Conservation (phyloP, 1,140 invertebrate genomes). For the Pectinophora gossypiella region DNA sequence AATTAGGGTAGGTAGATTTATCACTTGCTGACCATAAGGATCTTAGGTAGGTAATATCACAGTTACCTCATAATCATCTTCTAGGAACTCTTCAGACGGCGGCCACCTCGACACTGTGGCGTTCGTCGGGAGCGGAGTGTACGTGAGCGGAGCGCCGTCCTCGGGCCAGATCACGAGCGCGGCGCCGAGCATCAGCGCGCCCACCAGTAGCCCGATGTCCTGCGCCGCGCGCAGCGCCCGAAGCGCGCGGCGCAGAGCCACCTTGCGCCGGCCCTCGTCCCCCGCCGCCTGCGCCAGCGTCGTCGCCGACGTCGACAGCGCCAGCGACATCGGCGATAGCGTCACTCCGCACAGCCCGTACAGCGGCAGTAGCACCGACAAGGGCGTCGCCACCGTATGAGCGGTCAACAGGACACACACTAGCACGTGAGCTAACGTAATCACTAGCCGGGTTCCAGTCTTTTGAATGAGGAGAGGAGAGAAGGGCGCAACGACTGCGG, state of each 20-base stretch:
- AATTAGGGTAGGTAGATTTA: too few species aligned
- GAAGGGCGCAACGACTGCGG: conserved; percentile 78
- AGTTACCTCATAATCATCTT: conserved; percentile 60
- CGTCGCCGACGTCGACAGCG: conserved; percentile 73
- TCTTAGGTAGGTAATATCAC: not conserved
- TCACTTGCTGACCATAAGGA: not conserved
- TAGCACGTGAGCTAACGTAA: conserved; percentile 38
- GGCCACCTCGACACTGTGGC: conserved; percentile 40
- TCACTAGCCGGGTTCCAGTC: conserved; percentile 43
- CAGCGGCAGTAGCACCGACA: conserved; percentile 71
- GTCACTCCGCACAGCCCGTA: conserved; percentile 79
- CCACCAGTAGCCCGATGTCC: conserved; percentile 76
- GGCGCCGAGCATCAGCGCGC: conserved; percentile 52
- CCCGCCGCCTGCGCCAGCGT: conserved; percentile 57
- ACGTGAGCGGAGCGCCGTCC: conserved; percentile 24
- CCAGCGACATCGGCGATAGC: conserved; percentile 74
- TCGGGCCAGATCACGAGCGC: conserved; percentile 59
- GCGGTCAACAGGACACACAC: conserved; percentile 46
- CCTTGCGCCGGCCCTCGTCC: conserved; percentile 57
- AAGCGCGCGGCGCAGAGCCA: conserved; percentile 54
- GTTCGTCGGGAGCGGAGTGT: conserved; percentile 33
- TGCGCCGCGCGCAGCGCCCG: conserved; percentile 74
- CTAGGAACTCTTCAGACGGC: conserved; percentile 45
- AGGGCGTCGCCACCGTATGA: conserved; percentile 47
- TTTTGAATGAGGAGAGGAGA: conserved; percentile 75